Conservation (phyloP, 2,888 invertebrate genomes). For the Yponomeuta plumbellus region DNA sequence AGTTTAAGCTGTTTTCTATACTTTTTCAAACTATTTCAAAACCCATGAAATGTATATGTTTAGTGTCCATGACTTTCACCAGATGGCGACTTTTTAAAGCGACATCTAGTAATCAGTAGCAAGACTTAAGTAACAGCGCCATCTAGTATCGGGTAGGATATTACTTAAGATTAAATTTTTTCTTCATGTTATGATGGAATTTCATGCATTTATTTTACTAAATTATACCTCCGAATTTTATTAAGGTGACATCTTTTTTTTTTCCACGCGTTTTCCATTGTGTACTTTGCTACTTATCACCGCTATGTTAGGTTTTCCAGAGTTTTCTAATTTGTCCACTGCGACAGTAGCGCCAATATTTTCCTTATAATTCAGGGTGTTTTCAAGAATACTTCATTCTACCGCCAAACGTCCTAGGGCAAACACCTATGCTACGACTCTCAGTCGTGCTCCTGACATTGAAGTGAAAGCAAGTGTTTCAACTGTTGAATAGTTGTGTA, state of each 20-base stretch:
- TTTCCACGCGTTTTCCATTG: not conserved
- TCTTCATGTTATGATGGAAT: not conserved
- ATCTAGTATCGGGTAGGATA: conserved; percentile 40
- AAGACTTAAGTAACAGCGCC: conserved; percentile 23
- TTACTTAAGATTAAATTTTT: not conserved
- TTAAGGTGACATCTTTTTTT: not conserved
- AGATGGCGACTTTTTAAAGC: not conserved
- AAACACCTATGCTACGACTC: conserved; percentile 54
- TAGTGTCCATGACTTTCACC: not conserved
- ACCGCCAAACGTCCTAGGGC: conserved; percentile 69
- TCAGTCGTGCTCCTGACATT: conserved; percentile 54
- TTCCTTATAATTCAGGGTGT: conserved; percentile 73
- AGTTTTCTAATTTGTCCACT: conserved; percentile 40
- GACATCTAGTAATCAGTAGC: not conserved
- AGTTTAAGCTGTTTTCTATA: no score
- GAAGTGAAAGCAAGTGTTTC: conserved; percentile 57
- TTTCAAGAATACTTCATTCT: conserved; percentile 73
- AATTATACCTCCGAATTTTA: not conserved
- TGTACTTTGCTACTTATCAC: not conserved
- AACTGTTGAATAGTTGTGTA: conserved; percentile 18
- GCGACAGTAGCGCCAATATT: conserved; percentile 67
- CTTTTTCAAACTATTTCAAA: no score
- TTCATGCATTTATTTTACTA: not conserved
- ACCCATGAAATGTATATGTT: no score
- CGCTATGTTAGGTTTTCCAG: not conserved